These are phyloP conservation scores for Bradypodion pumilum DNA, from an alignment of 2,797 vertebrate genomes.

Conservation along the genomic window DNA sequence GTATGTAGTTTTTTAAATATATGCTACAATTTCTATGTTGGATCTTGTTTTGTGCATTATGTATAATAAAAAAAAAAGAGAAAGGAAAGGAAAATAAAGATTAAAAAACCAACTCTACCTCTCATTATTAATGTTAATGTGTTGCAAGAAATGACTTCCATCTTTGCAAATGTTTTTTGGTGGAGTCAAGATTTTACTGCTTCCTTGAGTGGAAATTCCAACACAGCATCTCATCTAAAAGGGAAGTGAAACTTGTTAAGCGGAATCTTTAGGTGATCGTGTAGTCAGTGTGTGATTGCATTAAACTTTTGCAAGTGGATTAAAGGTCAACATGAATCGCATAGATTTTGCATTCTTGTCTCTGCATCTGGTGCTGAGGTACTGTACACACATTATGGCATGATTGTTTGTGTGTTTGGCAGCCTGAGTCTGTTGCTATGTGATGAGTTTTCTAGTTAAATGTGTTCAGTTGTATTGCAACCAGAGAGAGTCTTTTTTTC, in stretches of 20 bases:
- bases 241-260: conserved; percentile 56
- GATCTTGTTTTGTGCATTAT: too few relatives aligned
- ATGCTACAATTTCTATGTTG: too few relatives aligned
- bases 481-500: not conserved
- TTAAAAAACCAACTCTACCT: not conserved
- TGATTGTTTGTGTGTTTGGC: not conserved
- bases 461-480: not conserved
- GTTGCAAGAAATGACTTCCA: conserved; percentile 15
- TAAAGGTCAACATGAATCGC: not conserved
- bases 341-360: not conserved
- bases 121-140: not conserved
- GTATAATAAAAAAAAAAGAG: too few relatives aligned
- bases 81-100: too few relatives aligned
- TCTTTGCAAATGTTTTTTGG: conserved; percentile 3
- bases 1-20: too few relatives aligned
- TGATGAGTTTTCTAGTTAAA: not conserved
- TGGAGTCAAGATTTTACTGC: not conserved
- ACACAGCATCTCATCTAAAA: conserved; percentile 32
- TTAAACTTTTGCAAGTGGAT: not conserved
- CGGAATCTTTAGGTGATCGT: too few relatives aligned
- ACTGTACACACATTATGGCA: not conserved
- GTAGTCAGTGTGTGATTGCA: not conserved
- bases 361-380: not conserved
- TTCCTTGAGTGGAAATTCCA: conserved; percentile 62
- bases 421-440: not conserved